These are phyloP conservation scores for Eupithecia tripunctaria DNA, from an alignment of 2,888 invertebrate genomes.

Conservation along the genomic window DNA sequence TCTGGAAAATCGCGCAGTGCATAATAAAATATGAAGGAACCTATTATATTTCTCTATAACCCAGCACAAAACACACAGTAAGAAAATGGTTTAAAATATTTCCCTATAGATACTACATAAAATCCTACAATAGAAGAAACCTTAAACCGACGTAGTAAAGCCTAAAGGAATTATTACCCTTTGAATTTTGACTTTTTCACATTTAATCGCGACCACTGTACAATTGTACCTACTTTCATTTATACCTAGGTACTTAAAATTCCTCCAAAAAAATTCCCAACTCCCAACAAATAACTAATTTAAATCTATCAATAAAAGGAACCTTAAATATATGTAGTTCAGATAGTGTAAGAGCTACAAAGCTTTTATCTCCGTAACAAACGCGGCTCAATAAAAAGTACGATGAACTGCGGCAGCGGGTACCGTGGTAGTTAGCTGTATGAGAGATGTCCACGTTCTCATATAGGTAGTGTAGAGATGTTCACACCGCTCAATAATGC, in stretches of 20 bases:
- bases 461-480: slow-evolving; percentile 55
- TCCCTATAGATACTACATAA: background rate
- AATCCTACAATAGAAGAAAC: background rate
- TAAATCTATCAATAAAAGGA: slow-evolving; percentile 32
- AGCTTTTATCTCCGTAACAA: slow-evolving; percentile 79
- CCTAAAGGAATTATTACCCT: background rate
- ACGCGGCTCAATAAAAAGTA: slow-evolving; percentile 81
- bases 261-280: slow-evolving; percentile 1
- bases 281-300: slow-evolving; percentile 11
- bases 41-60: background rate
- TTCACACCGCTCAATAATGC: slow-evolving; percentile 39
- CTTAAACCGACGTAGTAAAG: background rate
- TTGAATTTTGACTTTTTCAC: background rate
- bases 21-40: too few species aligned
- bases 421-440: slow-evolving; percentile 80
- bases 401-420: slow-evolving; percentile 80
- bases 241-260: background rate
- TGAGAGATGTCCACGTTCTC: slow-evolving; percentile 74
- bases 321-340: slow-evolving; percentile 42
- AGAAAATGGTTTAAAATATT: background rate
- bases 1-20: background rate
- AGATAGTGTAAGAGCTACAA: slow-evolving; percentile 80
- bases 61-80: background rate
- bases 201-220: background rate
- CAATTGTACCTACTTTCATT: background rate